A percentile compares a stretch with the other conserved stretches of the same genome.
Conservation (phyloP, 92 coral and sea anemone species). For the Epizoanthus rinbou region DNA sequence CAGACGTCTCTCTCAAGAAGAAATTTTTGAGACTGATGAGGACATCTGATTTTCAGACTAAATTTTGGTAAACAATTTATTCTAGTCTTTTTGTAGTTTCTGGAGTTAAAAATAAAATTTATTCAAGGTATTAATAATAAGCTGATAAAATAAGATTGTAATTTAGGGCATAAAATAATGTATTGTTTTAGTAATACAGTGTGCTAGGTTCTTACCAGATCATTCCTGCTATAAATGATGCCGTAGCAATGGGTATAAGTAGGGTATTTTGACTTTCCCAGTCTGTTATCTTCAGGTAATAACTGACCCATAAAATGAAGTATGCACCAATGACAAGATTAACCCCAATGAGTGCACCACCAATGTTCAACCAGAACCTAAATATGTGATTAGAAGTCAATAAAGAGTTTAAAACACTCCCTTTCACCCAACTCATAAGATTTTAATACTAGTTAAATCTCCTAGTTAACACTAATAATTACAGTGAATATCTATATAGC, state of each 20-base stretch:
- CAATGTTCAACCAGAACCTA: constrained; percentile 88
- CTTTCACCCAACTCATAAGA: not conserved
- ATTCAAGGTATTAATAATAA: not conserved
- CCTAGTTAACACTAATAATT: too few species aligned
- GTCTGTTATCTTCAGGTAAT: constrained; percentile 74
- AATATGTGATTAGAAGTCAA: constrained; percentile 1
- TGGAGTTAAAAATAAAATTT: too few species aligned
- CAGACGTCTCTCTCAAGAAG: too few species aligned
- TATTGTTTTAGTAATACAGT: too few species aligned
- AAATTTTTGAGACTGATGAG: too few species aligned
- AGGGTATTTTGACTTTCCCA: constrained; percentile 88
- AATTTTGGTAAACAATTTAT: too few species aligned
- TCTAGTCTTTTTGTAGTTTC: not conserved
- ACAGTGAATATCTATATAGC: too few species aligned
- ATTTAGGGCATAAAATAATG: too few species aligned
- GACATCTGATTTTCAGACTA: too few species aligned
- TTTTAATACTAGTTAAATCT: too few species aligned
- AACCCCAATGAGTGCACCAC: constrained; percentile 76
- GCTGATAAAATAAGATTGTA: not conserved
- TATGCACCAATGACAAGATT: constrained; percentile 81
- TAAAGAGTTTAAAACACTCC: not conserved
- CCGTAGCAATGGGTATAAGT: constrained; percentile 89
- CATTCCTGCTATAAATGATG: constrained; percentile 88
- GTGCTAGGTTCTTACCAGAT: constrained; percentile 71
- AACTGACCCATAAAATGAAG: constrained; percentile 87